phyloP scores from a whole-genome alignment of 2,888 invertebrate genomes.

The Pterostichus madidus region DNA sequence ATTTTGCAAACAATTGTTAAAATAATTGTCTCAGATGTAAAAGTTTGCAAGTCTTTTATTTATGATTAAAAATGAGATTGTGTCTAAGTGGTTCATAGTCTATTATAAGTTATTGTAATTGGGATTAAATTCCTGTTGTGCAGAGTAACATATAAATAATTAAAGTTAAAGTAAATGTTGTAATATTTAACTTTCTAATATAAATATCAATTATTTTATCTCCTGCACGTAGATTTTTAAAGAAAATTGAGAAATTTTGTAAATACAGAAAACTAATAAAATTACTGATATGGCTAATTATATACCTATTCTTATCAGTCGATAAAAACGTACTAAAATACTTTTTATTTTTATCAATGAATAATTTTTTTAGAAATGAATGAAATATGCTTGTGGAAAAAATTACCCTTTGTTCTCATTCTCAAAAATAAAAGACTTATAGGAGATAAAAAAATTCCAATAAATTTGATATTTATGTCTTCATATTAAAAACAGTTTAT shows the following conservation, averaged over 20 bases:
- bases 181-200: too few relatives aligned
- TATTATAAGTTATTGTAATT: too few relatives aligned
- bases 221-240: slow-evolving; percentile 25
- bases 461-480: background rate
- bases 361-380: background rate
- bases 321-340: slow-evolving; percentile 1
- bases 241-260: background rate
- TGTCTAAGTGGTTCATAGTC: too few relatives aligned
- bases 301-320: background rate
- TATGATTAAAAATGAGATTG: too few relatives aligned
- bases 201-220: slow-evolving; percentile 3
- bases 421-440: background rate
- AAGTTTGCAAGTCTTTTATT: too few relatives aligned
- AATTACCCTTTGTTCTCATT: background rate
- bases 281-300: slow-evolving; percentile 7
- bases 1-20: too few relatives aligned
- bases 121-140: too few relatives aligned
- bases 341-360: slow-evolving; percentile 11
- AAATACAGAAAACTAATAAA: slow-evolving; percentile 25
- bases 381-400: background rate
- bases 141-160: too few relatives aligned
- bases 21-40: too few relatives aligned
- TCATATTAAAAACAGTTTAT: too few relatives aligned
- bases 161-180: too few relatives aligned
- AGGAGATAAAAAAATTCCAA: background rate